Conservation (phyloP, 2,113 vertebrate species). For the Cairina moschata region DNA sequence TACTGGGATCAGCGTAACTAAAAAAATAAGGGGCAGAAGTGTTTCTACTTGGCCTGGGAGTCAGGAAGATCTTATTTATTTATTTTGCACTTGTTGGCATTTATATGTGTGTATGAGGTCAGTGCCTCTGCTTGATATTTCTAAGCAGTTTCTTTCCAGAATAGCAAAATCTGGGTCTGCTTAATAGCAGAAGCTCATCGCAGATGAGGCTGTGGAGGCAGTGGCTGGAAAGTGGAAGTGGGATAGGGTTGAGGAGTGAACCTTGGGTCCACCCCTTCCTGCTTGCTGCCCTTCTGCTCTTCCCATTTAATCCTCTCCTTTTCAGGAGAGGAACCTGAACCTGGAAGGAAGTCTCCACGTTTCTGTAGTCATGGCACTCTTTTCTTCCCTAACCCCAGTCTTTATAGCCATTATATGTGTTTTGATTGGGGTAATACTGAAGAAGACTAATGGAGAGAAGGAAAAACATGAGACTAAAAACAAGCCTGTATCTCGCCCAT, state of each 20-base stretch:
- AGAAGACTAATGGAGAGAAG: slow-evolving; percentile 40
- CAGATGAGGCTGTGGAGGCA: background rate
- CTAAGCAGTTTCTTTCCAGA: background rate
- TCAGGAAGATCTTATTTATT: background rate
- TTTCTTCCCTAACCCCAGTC: slow-evolving; percentile 83
- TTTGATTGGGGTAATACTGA: slow-evolving; percentile 80
- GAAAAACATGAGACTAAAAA: background rate
- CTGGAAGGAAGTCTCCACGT: background rate
- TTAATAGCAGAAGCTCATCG: background rate
- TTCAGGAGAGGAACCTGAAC: background rate
- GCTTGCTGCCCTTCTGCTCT: background rate
- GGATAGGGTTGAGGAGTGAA: background rate
- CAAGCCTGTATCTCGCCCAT: slow-evolving; percentile 64
- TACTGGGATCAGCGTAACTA: background rate
- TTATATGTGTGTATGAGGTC: background rate
- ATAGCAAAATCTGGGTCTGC: background rate
- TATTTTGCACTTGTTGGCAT: background rate
- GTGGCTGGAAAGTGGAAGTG: slow-evolving; percentile 11
- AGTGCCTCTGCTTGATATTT: background rate
- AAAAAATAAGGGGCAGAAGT: background rate
- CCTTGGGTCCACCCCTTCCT: background rate
- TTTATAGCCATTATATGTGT: slow-evolving; percentile 84
- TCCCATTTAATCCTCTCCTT: background rate
- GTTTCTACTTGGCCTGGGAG: background rate
- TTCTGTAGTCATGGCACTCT: slow-evolving; percentile 74